A percentile compares a stretch with the other conserved stretches of the same genome.
Conservation (phyloP, 2,113 vertebrate species). For the Macquaria australasica region DNA sequence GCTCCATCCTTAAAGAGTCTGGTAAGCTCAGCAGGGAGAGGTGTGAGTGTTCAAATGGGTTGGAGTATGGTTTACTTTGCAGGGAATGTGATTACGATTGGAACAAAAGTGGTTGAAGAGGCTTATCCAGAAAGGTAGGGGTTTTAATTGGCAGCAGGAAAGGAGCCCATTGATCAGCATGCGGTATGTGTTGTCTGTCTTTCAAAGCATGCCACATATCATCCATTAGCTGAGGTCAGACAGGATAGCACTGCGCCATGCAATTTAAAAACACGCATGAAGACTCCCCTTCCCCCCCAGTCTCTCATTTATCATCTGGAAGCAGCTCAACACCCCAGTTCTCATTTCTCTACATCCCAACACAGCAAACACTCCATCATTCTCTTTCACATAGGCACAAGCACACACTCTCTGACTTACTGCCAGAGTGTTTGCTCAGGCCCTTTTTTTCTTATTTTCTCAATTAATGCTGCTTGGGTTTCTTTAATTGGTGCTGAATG, state of each 20-base stretch:
- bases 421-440: slow-evolving; percentile 13
- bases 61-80: not conserved
- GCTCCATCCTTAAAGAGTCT: slow-evolving; percentile 90
- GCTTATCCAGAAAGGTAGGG: not conserved
- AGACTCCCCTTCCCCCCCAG: not conserved
- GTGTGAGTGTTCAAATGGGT: slow-evolving; percentile 5
- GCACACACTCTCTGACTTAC: slow-evolving; percentile 3
- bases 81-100: not conserved
- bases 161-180: not conserved
- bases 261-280: slow-evolving; percentile 18
- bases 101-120: not conserved
- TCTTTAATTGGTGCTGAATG: slow-evolving; percentile 51
- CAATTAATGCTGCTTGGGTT: slow-evolving; percentile 11
- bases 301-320: slow-evolving; percentile 6
- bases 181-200: not conserved
- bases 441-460: slow-evolving; percentile 12
- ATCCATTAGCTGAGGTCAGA: not conserved
- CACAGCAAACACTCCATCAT: slow-evolving; percentile 37
- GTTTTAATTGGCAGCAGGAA: slow-evolving; percentile 1
- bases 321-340: slow-evolving; percentile 7
- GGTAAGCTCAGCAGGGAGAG: slow-evolving; percentile 77
- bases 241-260: not conserved
- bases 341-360: slow-evolving; percentile 13
- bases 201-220: not conserved
- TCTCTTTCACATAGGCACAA: not conserved